Base-by-base conservation (phyloP, 2,888 invertebrate species). In the Rhagonycha fulva region DNA sequence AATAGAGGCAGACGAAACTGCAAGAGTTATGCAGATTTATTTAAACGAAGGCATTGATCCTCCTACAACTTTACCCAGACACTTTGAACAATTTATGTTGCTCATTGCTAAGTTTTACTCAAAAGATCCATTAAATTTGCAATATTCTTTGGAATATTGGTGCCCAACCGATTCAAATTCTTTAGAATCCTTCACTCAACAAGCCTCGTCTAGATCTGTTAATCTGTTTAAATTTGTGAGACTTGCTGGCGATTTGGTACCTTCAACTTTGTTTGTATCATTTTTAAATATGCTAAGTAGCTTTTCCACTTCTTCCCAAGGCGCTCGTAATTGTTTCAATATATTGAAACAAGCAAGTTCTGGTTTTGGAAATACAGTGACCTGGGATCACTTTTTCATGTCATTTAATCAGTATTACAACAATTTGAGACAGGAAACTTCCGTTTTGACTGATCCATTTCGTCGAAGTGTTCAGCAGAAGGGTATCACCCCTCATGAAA, bases 171-270 rank as follows among this genome's bases (percentile, higher is more conserved):
- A 91, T 87, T 81, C 84, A 9, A 84, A 84, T 69, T 81, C 85
- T 1, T 89, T 84, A 81, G 88, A 85, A 84, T 87, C 79, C 66
- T 87, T 81, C 79, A 88, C 82, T 0, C 85, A 85, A 68, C 83
- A 88, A 60, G 84, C 90, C 14, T 90, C 90, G 5, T 91, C 93
- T 0, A 90, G 94, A 72, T 92, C 95, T 72, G 94, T 95, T 7
- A 93, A 95, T 0, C 89, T 98, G 61, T 96, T 94, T 89, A 98
- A 98, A 89, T 98, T 98, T 88, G 93, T 98, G 47, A 92, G 96
- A 0, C 90, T 95, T 79, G 95, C 97, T 63, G 96, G 97, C 67
- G 96, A 96, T 87, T 90, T 95, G 85, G 89, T 97, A 78, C 95
- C 96, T 9, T 92, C 95, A 7, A 92, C 94, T 19, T 88, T 98